Percentiles rank a stretch among this genome's conserved stretches.
phyloP scores from a whole-genome alignment of 2,888 invertebrate genomes.

The Drosophila paranaensis region DNA sequence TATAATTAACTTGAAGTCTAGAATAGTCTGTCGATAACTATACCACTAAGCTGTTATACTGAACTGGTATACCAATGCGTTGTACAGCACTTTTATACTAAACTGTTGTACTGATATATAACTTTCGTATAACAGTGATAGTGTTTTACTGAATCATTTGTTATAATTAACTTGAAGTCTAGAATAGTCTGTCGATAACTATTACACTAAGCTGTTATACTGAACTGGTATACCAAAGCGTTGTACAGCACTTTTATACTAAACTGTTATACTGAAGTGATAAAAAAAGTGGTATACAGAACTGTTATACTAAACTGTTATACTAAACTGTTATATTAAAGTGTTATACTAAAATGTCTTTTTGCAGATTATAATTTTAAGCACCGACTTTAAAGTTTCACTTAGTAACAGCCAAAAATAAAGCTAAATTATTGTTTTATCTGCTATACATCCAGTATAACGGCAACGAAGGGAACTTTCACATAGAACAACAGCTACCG shows the following conservation, averaged over 20 bases:
- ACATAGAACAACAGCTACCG: background rate
- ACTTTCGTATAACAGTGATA: background rate
- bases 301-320: background rate
- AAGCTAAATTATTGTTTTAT: no score
- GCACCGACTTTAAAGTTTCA: background rate
- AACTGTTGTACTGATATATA: no score
- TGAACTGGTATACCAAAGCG: background rate
- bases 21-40: no score
- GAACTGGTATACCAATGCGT: background rate
- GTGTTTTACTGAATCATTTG: background rate
- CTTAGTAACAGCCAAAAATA: background rate
- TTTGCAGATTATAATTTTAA: background rate
- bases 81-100: no score
- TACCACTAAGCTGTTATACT: background rate
- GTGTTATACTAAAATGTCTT: background rate
- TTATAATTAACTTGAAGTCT: no score
- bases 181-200: no score
- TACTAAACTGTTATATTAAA: background rate
- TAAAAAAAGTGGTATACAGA: background rate
- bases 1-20: background rate
- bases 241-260: background rate
- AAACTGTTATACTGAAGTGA: no score
- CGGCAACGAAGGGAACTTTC: background rate
- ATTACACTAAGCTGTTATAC: background rate
- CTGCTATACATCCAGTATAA: no score